phyloP scores from a whole-genome alignment of 2,888 invertebrate species.

The Cotesia congregata region DNA sequence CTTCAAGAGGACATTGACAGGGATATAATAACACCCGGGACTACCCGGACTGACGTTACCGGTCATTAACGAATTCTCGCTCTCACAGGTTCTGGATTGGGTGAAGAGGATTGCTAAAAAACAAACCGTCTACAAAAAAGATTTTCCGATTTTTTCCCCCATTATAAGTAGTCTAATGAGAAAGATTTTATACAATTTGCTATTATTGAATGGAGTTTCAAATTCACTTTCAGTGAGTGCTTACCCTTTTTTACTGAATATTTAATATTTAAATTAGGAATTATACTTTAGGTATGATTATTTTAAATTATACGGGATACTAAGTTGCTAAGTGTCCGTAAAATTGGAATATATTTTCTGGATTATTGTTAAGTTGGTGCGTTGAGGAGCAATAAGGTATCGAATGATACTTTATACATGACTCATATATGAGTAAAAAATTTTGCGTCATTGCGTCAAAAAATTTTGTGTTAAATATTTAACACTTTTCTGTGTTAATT shows the following conservation, averaged over 20 bases:
- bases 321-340: neutral
- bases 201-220: too few relatives aligned
- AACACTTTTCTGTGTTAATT: too few relatives aligned
- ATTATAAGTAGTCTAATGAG: too few relatives aligned
- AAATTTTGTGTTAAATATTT: too few relatives aligned
- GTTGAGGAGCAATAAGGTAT: too few relatives aligned
- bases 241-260: too few relatives aligned
- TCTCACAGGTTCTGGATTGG: conserved; percentile 37
- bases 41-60: conserved; percentile 9
- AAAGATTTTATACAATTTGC: too few relatives aligned
- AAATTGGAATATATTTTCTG: neutral
- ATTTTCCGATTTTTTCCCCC: conserved; percentile 32
- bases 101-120: neutral
- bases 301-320: neutral
- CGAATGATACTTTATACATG: too few relatives aligned
- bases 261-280: neutral
- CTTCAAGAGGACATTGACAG: conserved; percentile 52
- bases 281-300: neutral
- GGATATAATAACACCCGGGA: conserved; percentile 49
- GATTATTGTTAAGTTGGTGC: too few relatives aligned
- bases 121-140: conserved; percentile 30
- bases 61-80: conserved; percentile 50
- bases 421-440: too few relatives aligned
- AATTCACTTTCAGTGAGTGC: too few relatives aligned
- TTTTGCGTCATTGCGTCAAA: too few relatives aligned